These are phyloP conservation scores for Thalassophryne amazonica DNA, from an alignment of 2,797 vertebrate genomes.

Conservation along the genomic window DNA sequence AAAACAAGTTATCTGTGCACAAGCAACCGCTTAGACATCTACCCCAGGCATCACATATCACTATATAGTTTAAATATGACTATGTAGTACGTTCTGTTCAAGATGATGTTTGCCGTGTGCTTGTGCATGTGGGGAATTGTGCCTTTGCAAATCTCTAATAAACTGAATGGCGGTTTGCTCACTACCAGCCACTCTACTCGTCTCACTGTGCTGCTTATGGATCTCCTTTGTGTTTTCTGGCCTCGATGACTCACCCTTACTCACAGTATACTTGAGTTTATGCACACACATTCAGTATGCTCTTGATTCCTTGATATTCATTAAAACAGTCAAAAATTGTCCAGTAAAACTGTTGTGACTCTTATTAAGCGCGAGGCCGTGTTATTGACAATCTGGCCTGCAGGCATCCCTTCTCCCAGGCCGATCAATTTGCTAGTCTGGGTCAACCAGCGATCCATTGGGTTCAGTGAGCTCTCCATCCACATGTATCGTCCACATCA, in stretches of 20 bases:
- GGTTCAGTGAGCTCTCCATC: constrained; percentile 27
- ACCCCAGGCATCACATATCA: not conserved
- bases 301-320: constrained; percentile 19
- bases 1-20: not conserved
- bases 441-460: constrained; percentile 46
- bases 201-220: constrained; percentile 3
- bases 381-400: constrained; percentile 58
- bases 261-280: constrained; percentile 2
- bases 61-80: not conserved
- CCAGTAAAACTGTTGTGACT: constrained; percentile 42
- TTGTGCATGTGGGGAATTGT: not conserved
- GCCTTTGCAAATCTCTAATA: too few species aligned
- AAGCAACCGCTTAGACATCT: not conserved
- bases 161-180: too few species aligned
- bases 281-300: not conserved
- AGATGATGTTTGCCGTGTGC: not conserved
- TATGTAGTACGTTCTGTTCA: not conserved
- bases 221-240: constrained; percentile 14
- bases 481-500: constrained; percentile 21
- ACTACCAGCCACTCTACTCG: not conserved
- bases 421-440: constrained; percentile 58
- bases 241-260: constrained; percentile 9
- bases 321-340: constrained; percentile 51
- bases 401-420: constrained; percentile 35
- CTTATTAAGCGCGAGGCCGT: constrained; percentile 23